These are phyloP conservation scores for Spea bombifrons DNA, from an alignment of 2,113 vertebrate species.

Conservation along the genomic window DNA sequence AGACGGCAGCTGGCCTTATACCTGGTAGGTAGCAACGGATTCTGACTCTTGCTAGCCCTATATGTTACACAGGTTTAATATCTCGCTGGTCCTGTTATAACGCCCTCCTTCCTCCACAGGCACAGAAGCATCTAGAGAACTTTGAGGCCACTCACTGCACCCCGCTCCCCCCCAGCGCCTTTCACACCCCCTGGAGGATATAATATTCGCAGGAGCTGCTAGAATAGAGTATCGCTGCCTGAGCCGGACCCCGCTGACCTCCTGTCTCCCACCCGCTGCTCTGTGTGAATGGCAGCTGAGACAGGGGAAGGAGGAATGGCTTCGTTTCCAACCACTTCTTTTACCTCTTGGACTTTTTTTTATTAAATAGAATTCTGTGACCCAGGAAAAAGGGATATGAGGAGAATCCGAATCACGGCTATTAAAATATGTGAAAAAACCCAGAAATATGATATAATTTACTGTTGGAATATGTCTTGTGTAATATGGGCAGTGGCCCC, in stretches of 20 bases:
- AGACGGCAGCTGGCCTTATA: constrained; percentile 76
- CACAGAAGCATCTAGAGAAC: constrained; percentile 82
- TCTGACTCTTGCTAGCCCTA: neutral
- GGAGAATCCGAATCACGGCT: neutral
- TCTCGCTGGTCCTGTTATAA: neutral
- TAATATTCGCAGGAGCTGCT: constrained; percentile 46
- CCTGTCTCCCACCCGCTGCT: neutral
- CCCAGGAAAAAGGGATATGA: neutral
- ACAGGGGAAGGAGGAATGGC: neutral
- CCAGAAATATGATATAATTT: neutral
- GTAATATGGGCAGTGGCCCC: neutral
- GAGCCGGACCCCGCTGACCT: constrained; percentile 10
- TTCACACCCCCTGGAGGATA: constrained; percentile 78
- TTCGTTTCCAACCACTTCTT: neutral
- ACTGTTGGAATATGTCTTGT: neutral
- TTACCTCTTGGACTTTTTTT: constrained; percentile 18
- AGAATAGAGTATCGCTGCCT: neutral
- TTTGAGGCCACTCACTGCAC: constrained; percentile 87
- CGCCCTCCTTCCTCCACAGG: constrained; percentile 59
- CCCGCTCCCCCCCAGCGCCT: constrained; percentile 77
- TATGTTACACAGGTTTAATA: no score
- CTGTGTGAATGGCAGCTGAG: constrained; percentile 5
- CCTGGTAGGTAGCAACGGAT: constrained; percentile 67
- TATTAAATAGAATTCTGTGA: constrained; percentile 10
- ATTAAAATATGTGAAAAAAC: constrained; percentile 37